A percentile compares a stretch with the other conserved stretches of the same genome.
These are phyloP conservation scores for Zosterops japonicus DNA, from an alignment of 2,113 vertebrate genomes.

Conservation along the genomic window DNA sequence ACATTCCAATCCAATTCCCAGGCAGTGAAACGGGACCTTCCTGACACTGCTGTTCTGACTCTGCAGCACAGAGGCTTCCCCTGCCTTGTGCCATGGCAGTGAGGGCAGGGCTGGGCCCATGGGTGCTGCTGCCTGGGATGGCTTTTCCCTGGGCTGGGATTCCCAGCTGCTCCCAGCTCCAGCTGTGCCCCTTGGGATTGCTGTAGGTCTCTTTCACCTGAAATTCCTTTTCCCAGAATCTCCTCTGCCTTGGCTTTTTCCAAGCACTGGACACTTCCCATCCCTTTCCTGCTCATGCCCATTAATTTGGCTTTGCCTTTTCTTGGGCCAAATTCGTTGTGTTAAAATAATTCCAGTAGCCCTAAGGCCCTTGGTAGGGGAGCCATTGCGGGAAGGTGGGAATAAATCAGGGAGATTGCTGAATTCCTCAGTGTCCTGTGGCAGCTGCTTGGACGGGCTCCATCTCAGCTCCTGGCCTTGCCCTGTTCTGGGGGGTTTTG, in stretches of 20 bases:
- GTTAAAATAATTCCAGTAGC: not conserved
- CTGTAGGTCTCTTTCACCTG: not conserved
- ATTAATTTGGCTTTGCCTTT: not conserved
- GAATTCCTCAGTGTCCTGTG: not conserved
- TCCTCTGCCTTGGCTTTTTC: not conserved
- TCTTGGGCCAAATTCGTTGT: not conserved
- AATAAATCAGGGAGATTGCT: not conserved
- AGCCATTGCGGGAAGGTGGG: not conserved
- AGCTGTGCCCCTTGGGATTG: not conserved
- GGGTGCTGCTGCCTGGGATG: not conserved
- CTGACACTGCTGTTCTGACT: not conserved
- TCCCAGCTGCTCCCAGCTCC: not conserved
- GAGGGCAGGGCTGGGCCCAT: not conserved
- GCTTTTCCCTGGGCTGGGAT: accelerated
- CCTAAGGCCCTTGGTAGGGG: not conserved
- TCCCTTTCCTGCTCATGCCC: not conserved
- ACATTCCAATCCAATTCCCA: slow-evolving; percentile 20
- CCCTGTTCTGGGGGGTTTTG: not conserved
- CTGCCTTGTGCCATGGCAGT: accelerated
- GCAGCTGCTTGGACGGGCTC: not conserved
- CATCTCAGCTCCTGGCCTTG: not conserved
- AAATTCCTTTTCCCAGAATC: not conserved
- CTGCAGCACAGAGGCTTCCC: not conserved
- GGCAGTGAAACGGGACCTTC: not conserved
- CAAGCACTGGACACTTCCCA: not conserved